These are phyloP conservation scores for Ophion obscuratus DNA, from an alignment of 2,888 invertebrate species.

Conservation along the genomic window DNA sequence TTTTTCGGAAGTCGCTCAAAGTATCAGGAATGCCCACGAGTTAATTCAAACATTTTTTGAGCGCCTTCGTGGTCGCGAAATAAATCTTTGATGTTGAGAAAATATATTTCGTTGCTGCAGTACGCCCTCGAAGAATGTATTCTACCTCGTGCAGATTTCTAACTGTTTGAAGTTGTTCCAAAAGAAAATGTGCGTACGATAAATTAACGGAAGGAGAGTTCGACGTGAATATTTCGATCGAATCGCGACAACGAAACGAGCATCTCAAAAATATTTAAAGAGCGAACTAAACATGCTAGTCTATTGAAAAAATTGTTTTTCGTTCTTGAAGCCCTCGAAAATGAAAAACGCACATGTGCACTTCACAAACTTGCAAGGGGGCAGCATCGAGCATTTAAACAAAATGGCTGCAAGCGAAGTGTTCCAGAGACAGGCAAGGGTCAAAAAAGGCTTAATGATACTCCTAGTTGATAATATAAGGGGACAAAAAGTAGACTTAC, in stretches of 20 bases:
- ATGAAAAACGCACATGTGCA: constrained; percentile 8
- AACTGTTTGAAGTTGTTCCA: background rate
- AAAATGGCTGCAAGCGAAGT: constrained; percentile 16
- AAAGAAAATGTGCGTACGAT: constrained; percentile 5
- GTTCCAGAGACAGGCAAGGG: constrained; percentile 26
- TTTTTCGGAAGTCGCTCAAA: background rate
- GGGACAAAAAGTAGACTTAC: constrained; percentile 10
- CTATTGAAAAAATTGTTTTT: background rate
- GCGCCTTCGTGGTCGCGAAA: too few species aligned
- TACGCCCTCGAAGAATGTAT: background rate
- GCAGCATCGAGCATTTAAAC: background rate
- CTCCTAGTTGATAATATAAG: constrained; percentile 19
- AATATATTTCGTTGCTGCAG: background rate
- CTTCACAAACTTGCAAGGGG: constrained; percentile 3
- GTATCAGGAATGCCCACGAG: background rate
- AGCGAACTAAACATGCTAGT: background rate
- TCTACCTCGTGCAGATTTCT: too few species aligned
- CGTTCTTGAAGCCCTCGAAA: background rate
- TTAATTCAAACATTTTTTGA: background rate
- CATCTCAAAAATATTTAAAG: constrained; percentile 19
- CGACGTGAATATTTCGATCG: constrained; percentile 48
- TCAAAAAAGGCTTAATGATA: constrained; percentile 50
- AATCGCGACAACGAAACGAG: constrained; percentile 61
- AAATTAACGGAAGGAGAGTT: constrained; percentile 23
- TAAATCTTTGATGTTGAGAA: too few species aligned